Conservation (phyloP, 2,797 vertebrate species). For the Anabacerthia variegaticeps region DNA sequence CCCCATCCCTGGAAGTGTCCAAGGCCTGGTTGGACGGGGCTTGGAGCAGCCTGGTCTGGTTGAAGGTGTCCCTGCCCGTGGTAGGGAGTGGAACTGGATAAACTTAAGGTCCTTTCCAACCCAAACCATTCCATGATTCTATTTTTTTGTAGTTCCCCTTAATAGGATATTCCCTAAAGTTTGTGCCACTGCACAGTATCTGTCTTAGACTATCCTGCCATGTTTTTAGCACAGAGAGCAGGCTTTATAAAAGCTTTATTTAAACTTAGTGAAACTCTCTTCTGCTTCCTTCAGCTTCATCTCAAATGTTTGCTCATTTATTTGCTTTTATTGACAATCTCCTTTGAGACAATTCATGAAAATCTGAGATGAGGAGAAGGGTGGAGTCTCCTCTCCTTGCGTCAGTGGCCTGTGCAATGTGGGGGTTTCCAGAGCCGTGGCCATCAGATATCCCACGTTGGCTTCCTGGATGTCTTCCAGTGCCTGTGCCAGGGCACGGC, state of each 20-base stretch:
- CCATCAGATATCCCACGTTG: neutral
- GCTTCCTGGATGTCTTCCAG: neutral
- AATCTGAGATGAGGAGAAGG: neutral
- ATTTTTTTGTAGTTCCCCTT: neutral
- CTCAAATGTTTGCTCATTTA: neutral
- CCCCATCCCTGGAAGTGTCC: neutral
- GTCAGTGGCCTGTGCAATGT: rapidly evolving
- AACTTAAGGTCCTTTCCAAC: neutral
- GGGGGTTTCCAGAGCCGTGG: neutral
- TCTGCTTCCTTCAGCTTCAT: neutral
- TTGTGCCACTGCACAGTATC: neutral
- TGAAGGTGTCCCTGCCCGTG: neutral
- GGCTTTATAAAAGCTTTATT: neutral
- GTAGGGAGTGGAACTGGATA: neutral
- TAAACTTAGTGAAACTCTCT: neutral
- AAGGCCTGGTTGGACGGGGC: neutral
- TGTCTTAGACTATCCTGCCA: neutral
- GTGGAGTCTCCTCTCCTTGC: neutral
- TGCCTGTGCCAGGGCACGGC: neutral
- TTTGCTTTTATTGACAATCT: neutral
- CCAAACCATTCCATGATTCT: neutral
- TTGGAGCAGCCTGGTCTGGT: neutral
- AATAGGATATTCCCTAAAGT: neutral
- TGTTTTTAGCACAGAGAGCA: neutral
- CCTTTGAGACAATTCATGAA: neutral